Percentiles rank a stretch among this genome's conserved stretches.
These are phyloP conservation scores for Cybosia mesomella DNA, from an alignment of 2,888 invertebrate genomes.

Conservation along the genomic window DNA sequence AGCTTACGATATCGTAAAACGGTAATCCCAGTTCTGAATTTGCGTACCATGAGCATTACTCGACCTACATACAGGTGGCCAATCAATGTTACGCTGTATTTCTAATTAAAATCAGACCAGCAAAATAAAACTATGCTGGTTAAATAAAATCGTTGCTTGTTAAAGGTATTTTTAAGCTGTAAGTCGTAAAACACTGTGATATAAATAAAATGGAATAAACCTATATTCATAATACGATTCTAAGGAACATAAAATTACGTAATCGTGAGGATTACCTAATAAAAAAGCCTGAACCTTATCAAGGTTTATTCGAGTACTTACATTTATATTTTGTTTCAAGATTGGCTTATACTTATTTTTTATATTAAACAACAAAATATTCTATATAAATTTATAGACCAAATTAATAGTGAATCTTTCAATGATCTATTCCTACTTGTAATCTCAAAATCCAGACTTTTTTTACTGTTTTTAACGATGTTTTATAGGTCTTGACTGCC, in stretches of 20 bases:
- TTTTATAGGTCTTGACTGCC: no score
- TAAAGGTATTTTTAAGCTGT: slow-evolving; percentile 5
- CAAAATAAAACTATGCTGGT: slow-evolving; percentile 5
- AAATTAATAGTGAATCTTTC: not conserved
- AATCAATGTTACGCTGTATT: slow-evolving; percentile 17
- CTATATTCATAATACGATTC: slow-evolving; percentile 17
- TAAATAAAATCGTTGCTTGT: slow-evolving; percentile 12
- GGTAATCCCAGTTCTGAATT: slow-evolving; percentile 3
- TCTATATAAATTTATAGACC: not conserved
- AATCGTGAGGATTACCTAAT: slow-evolving; percentile 21
- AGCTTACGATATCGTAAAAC: not conserved
- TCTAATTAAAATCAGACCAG: slow-evolving; percentile 17
- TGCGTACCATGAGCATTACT: slow-evolving; percentile 17
- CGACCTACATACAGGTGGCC: slow-evolving; percentile 10
- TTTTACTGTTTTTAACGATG: not conserved
- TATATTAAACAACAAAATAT: slow-evolving; percentile 3
- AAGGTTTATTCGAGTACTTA: slow-evolving; percentile 17
- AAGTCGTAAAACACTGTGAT: slow-evolving; percentile 7
- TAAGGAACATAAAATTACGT: slow-evolving; percentile 14
- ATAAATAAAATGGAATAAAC: slow-evolving; percentile 15
- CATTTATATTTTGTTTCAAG: slow-evolving; percentile 13
- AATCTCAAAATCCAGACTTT: not conserved
- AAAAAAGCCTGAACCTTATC: slow-evolving; percentile 20
- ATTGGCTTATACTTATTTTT: slow-evolving; percentile 13
- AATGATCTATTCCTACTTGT: not conserved